Conservation (phyloP, 2,888 invertebrate genomes). For the Bellardia pandia region DNA sequence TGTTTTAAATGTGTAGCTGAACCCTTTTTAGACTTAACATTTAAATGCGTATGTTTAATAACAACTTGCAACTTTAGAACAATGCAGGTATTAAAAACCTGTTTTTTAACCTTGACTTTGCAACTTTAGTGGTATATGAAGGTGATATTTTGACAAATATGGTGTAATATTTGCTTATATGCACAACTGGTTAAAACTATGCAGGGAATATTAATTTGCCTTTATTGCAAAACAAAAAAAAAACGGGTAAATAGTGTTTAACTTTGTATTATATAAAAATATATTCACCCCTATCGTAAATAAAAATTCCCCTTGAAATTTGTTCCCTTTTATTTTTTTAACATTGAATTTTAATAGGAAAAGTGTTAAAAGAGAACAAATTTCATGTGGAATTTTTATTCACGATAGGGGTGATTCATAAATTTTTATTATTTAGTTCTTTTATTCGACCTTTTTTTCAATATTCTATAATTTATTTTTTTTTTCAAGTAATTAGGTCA, state of each 20-base stretch:
- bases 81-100: not conserved
- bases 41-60: not conserved
- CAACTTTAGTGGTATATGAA: not conserved
- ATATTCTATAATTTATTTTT: too few species aligned
- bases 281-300: too few species aligned
- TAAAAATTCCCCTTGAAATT: too few species aligned
- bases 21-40: not conserved
- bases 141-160: not conserved
- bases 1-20: constrained; percentile 1
- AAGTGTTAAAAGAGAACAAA: too few species aligned
- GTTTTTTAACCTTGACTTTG: constrained; percentile 24
- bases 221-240: not conserved
- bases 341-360: too few species aligned
- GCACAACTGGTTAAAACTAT: not conserved
- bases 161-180: not conserved
- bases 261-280: too few species aligned
- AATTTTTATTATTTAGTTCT: too few species aligned
- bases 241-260: not conserved
- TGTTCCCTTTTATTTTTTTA: too few species aligned
- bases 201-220: not conserved
- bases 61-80: not conserved
- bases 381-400: too few species aligned
- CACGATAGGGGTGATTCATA: too few species aligned
- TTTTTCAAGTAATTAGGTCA: too few species aligned
- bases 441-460: too few species aligned